These are phyloP conservation scores for Calephelis perditalis DNA, from an alignment of 2,888 invertebrate genomes.

Conservation along the genomic window DNA sequence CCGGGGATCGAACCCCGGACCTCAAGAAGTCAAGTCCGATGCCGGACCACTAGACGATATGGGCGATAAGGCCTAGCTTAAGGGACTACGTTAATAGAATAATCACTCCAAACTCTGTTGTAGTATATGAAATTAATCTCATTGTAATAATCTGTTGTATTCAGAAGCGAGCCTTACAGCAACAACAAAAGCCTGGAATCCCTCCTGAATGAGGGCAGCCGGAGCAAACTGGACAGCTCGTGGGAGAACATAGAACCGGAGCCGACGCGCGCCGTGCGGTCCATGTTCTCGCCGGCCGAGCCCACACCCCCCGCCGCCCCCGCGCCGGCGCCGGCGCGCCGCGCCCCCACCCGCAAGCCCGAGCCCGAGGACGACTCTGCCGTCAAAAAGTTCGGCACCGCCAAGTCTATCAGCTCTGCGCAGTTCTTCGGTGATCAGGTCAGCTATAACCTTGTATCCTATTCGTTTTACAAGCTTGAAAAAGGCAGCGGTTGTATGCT, in stretches of 20 bases:
- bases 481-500: too few species aligned
- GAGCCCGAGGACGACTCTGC: conserved; percentile 82
- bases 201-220: conserved; percentile 23
- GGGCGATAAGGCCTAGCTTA: too few species aligned
- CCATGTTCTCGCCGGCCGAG: conserved; percentile 45
- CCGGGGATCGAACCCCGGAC: too few species aligned
- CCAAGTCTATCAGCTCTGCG: conserved; percentile 98
- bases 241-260: conserved; percentile 61
- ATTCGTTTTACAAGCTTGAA: too few species aligned
- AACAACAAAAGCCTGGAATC: conserved; percentile 28
- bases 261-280: conserved; percentile 48
- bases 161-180: conserved; percentile 62
- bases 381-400: conserved; percentile 97
- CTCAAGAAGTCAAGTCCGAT: too few species aligned
- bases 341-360: conserved; percentile 27
- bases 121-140: too few species aligned
- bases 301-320: conserved; percentile 22
- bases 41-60: too few species aligned
- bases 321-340: conserved; percentile 21
- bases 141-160: not conserved
- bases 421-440: conserved; percentile 93
- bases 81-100: too few species aligned
- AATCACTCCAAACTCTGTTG: too few species aligned
- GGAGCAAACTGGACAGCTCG: conserved; percentile 25
- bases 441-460: not conserved